Conservation (phyloP, 2,113 vertebrate species). For the Isichthys henryi region DNA sequence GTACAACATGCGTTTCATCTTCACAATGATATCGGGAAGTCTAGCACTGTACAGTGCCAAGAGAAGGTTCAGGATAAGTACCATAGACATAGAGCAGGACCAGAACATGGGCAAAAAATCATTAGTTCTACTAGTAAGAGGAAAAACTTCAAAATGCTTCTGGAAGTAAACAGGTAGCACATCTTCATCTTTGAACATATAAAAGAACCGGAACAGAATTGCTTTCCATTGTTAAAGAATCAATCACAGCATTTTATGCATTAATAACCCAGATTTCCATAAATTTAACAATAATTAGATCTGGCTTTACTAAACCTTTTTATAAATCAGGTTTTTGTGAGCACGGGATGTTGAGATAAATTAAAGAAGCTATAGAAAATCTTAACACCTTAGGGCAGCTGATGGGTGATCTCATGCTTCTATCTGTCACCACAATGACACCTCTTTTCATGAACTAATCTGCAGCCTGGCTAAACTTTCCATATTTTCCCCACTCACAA, state of each 20-base stretch:
- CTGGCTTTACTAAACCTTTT: not conserved
- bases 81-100: not conserved
- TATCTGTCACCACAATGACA: not conserved
- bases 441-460: not conserved
- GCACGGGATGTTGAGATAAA: not conserved
- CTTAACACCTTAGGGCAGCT: not conserved
- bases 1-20: not conserved
- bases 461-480: not conserved
- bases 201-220: not conserved
- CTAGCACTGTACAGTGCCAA: not conserved
- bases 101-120: not conserved
- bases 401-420: not conserved
- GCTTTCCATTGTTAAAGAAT: not conserved
- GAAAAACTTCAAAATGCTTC: not conserved
- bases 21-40: not conserved
- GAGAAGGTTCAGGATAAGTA: not conserved
- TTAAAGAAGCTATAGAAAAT: not conserved
- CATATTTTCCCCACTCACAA: not conserved
- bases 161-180: not conserved
- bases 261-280: not conserved
- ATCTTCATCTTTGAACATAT: not conserved
- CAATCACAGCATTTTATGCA: not conserved
- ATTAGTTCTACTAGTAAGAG: not conserved
- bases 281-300: not conserved
- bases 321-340: not conserved